A percentile compares a stretch with the other conserved stretches of the same genome.
These are phyloP conservation scores for Rhinichthys osculus DNA, from an alignment of 2,797 vertebrate species.

Conservation along the genomic window DNA sequence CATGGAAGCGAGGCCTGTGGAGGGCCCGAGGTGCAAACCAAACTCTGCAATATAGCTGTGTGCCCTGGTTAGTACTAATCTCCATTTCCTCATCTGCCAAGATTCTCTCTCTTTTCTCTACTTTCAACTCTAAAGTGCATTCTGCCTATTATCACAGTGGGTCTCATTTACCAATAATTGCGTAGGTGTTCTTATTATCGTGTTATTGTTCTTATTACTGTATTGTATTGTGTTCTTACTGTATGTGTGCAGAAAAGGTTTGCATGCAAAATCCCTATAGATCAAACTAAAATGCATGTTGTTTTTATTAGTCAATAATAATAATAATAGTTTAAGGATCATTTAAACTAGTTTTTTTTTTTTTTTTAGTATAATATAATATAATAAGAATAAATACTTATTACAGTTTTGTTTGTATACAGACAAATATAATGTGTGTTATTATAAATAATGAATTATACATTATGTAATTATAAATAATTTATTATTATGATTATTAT, in stretches of 20 bases:
- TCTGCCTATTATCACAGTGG: constrained; percentile 6
- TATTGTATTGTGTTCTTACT: background rate
- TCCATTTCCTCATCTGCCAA: constrained; percentile 62
- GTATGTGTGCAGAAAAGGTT: background rate
- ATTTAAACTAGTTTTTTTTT: no score
- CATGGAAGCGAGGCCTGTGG: constrained; percentile 82
- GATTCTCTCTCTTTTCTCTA: constrained; percentile 24
- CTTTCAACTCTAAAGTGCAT: background rate
- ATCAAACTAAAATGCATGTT: background rate
- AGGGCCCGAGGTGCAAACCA: constrained; percentile 88
- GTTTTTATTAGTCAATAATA: background rate
- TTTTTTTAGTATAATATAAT: no score
- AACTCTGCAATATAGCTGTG: constrained; percentile 92
- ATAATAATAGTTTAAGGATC: background rate
- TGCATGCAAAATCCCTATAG: background rate
- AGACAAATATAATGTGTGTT: no score
- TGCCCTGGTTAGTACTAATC: constrained; percentile 92
- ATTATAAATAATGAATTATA: no score
- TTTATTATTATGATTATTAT: background rate
- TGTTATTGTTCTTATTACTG: background rate
- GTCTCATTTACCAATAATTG: constrained; percentile 7
- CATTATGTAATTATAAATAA: no score
- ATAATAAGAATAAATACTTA: background rate
- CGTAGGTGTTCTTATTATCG: background rate
- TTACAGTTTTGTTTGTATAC: no score